Evolutionary conservation across 2,888 invertebrate species (phyloP).

Genomic region (Neoascia interrupta): DNA sequence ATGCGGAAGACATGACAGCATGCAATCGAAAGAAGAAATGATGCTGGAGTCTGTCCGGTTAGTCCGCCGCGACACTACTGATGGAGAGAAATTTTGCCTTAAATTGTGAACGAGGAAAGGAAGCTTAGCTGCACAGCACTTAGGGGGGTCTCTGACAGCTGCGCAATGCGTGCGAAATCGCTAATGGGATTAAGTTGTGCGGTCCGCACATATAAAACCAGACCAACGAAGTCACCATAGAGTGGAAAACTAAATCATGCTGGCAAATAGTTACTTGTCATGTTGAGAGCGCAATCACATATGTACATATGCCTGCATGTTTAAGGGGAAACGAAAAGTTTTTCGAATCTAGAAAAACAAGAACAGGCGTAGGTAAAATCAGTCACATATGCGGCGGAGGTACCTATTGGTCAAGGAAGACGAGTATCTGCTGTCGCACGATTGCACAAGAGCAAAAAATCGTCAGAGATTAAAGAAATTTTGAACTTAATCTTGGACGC

Average conservation of each 20-base stretch:
- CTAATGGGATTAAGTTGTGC: constrained; percentile 48
- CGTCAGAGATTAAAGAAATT: no score
- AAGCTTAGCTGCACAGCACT: constrained; percentile 1
- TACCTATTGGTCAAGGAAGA: no score
- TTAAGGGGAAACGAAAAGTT: no score
- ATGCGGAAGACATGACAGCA: constrained; percentile 42
- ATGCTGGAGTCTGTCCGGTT: constrained; percentile 34
- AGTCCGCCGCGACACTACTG: constrained; percentile 49
- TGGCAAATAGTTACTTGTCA: background rate
- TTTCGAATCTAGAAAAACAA: no score
- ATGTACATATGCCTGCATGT: no score
- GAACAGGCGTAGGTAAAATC: no score
- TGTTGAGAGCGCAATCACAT: background rate
- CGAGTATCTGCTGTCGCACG: no score
- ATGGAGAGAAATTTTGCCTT: constrained; percentile 50
- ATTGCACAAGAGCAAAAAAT: no score
- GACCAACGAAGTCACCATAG: constrained; percentile 16
- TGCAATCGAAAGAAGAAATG: background rate
- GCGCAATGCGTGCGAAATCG: constrained; percentile 39
- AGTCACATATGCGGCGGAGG: no score
- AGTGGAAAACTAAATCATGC: constrained; percentile 1
- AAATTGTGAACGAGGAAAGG: constrained; percentile 22
- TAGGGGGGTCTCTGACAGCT: constrained; percentile 31
- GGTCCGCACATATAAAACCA: constrained; percentile 4
- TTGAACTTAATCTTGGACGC: no score